Conservation (phyloP, 2,797 vertebrate genomes). For the Orestias chungarensis region DNA sequence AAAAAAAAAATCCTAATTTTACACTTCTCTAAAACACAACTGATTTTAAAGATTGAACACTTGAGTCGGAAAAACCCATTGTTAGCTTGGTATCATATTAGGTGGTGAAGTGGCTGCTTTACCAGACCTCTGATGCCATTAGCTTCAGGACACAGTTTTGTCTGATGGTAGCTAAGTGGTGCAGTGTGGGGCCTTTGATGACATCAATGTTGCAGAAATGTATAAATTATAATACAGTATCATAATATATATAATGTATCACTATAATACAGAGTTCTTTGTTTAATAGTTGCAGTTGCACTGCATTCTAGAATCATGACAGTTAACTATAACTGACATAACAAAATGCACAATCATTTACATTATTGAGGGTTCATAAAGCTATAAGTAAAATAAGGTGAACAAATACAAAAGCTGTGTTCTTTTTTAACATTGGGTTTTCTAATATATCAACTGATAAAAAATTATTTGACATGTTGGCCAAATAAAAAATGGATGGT, state of each 20-base stretch:
- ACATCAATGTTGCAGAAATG: conserved; percentile 9
- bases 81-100: conserved; percentile 24
- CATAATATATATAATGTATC: no score
- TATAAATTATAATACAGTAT: no score
- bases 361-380: neutral
- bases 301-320: conserved; percentile 2
- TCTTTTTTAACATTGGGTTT: neutral
- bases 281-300: neutral
- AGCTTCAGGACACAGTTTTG: conserved; percentile 16
- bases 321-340: neutral
- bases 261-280: conserved; percentile 6
- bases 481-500: neutral
- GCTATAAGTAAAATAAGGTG: neutral
- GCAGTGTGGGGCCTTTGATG: conserved; percentile 7
- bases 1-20: no score
- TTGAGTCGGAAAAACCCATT: neutral
- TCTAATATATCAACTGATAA: neutral
- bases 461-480: neutral
- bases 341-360: neutral
- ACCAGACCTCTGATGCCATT: conserved; percentile 13
- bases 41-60: neutral
- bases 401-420: neutral
- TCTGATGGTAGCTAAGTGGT: conserved; percentile 23
- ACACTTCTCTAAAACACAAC: neutral
- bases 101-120: conserved; percentile 30